Evolutionary conservation across 2,888 invertebrate species (phyloP).

Genomic region (Lepidocyrtoides sp.): DNA sequence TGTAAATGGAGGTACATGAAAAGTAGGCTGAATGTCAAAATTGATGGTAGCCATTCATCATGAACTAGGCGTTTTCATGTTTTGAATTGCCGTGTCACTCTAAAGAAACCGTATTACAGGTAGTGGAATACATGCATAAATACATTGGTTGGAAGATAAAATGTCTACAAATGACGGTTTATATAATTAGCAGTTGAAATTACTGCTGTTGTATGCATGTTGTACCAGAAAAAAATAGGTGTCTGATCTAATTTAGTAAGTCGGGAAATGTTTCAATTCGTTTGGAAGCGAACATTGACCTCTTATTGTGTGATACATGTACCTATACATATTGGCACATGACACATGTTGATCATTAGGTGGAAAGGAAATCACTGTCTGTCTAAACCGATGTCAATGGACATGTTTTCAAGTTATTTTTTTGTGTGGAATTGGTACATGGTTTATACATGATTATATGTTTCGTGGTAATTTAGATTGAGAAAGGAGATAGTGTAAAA

Average conservation of each 20-base stretch:
- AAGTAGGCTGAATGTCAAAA: slow-evolving; percentile 71
- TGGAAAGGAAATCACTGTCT: not conserved
- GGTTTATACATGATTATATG: not conserved
- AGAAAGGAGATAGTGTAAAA: not conserved
- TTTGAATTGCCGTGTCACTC: not conserved
- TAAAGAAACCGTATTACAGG: not conserved
- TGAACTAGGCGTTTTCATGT: slow-evolving; percentile 51
- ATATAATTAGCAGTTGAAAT: too few species aligned
- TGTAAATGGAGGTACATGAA: not conserved
- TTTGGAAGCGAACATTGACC: slow-evolving; percentile 57
- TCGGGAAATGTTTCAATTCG: not conserved
- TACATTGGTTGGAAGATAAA: too few species aligned
- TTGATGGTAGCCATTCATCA: slow-evolving; percentile 67
- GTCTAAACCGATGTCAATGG: slow-evolving; percentile 10
- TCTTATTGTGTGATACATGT: slow-evolving; percentile 15
- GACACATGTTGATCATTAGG: slow-evolving; percentile 13
- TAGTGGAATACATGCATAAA: too few species aligned
- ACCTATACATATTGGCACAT: slow-evolving; percentile 57
- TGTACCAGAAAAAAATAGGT: not conserved
- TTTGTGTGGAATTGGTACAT: slow-evolving; percentile 13
- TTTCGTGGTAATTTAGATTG: not conserved
- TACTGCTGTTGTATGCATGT: not conserved
- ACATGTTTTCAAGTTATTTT: not conserved
- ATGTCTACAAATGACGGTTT: too few species aligned
- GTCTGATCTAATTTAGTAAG: not conserved